Base-by-base conservation (phyloP, 2,888 invertebrate genomes). In the Orthosia cruda region DNA sequence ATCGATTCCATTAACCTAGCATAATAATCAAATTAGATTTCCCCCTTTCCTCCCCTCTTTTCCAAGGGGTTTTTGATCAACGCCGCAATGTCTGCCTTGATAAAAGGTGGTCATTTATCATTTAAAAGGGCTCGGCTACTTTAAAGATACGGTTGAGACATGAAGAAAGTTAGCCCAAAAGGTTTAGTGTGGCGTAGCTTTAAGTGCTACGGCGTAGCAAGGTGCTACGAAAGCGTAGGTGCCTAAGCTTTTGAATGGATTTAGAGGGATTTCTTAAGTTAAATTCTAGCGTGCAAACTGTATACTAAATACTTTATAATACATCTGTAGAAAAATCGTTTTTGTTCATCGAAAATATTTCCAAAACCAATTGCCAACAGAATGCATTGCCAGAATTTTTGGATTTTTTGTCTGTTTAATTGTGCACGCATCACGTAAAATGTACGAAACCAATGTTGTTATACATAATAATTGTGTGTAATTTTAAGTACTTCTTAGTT, bases 21-120 rank as follows among this genome's bases (percentile, higher is more conserved):
- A 77, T 79, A 71, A 88, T 89, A 90, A 90, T 91, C 89, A 87
- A 90, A 91, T 91, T 90, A 91, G 68, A 64, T 62, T 59, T 55
- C 16, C 26, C 9, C 61, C 61, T 50, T 69, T 61, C 32, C 55
- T 40, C 69, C 61, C 32, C 50, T 45, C 47, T 5, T 63, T 77
- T 80, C 72, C 45, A 62, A 70, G 74, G 81, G 84, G 83, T 81
- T 86, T 87, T 89, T 86, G 87, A 90, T 88, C 89, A 86, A 76
- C 83, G 86, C 77, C 70, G 54, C 81, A 77, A 71, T 87, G 84
- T 85, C 85, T 87, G 75, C 40, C 59, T 64, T 77, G 83, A 88
- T 88, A 89, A 90, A 89, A 88, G 79, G 77, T 49, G 18, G 63
- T 71, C 83, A 90, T 92, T 92, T 88, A 89, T 92, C 89, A 92